These are phyloP conservation scores for Poicephalus meyeri DNA, from an alignment of 2,113 vertebrate species.

Conservation along the genomic window DNA sequence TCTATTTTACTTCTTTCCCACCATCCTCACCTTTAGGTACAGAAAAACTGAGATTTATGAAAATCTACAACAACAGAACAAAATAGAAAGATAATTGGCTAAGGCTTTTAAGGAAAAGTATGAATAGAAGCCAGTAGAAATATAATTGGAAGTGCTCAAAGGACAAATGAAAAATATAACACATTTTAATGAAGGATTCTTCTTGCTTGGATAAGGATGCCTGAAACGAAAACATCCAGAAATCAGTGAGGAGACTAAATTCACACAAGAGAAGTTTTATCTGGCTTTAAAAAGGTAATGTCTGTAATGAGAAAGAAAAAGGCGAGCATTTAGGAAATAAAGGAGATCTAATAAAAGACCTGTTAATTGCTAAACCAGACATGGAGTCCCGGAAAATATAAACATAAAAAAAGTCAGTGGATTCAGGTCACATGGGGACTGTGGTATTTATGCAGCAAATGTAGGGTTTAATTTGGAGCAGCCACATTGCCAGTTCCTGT, in stretches of 20 bases:
- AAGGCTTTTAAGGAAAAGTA: not conserved
- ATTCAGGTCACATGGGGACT: not conserved
- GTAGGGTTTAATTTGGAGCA: not conserved
- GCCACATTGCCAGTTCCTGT: not conserved
- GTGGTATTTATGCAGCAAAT: not conserved
- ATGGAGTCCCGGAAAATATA: constrained; percentile 1
- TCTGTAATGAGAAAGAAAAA: constrained; percentile 25
- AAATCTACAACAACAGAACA: not conserved
- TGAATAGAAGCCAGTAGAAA: not conserved
- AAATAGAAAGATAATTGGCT: not conserved
- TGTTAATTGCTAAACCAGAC: constrained; percentile 42
- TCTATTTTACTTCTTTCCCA: not conserved
- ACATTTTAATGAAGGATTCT: not conserved
- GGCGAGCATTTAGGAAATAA: constrained; percentile 25
- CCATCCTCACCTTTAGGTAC: not conserved
- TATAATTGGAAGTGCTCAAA: not conserved
- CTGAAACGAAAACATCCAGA: not conserved
- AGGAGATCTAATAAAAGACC: constrained; percentile 39
- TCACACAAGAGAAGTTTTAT: not conserved
- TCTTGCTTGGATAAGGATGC: not conserved
- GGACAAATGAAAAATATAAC: not conserved
- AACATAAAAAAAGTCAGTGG: not conserved
- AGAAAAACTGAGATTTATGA: not conserved
- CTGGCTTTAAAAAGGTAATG: not conserved
- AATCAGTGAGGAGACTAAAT: not conserved